phyloP scores from a whole-genome alignment of 2,888 invertebrate species.

The Drosophila paucipuncta region DNA sequence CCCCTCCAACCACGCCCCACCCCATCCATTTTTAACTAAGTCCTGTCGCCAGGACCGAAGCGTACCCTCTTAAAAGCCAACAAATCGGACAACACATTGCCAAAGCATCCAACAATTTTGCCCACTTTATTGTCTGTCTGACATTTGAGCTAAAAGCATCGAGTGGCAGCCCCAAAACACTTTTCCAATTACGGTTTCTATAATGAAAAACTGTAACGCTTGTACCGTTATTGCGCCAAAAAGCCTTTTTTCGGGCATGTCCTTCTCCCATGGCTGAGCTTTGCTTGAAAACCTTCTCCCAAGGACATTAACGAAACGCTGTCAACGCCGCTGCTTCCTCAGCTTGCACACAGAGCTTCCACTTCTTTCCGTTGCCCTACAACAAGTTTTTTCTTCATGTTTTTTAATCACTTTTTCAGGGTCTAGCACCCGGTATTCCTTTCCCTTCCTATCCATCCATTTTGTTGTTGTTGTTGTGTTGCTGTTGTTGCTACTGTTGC shows the following conservation, averaged over 20 bases:
- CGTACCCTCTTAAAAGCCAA: slow-evolving; percentile 61
- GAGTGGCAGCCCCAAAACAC: slow-evolving; percentile 78
- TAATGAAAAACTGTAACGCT: slow-evolving; percentile 73
- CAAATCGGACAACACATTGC: slow-evolving; percentile 76
- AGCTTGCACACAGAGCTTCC: slow-evolving; percentile 9
- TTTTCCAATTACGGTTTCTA: slow-evolving; percentile 80
- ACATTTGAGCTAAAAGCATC: slow-evolving; percentile 80
- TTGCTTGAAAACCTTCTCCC: slow-evolving; percentile 45
- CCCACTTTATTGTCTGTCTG: slow-evolving; percentile 66
- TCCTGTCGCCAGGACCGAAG: background rate
- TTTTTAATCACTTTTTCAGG: slow-evolving; percentile 81
- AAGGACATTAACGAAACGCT: slow-evolving; percentile 56
- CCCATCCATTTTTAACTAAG: slow-evolving; percentile 7
- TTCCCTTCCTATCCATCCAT: background rate
- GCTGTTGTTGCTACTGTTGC: slow-evolving; percentile 24
- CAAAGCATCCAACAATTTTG: slow-evolving; percentile 36
- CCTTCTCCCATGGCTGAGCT: background rate
- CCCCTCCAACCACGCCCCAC: background rate
- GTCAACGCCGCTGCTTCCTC: slow-evolving; percentile 48
- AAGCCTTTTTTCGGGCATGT: slow-evolving; percentile 43
- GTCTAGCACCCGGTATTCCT: slow-evolving; percentile 63
- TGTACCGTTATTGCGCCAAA: slow-evolving; percentile 65
- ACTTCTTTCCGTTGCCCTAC: slow-evolving; percentile 53
- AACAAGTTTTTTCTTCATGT: slow-evolving; percentile 58
- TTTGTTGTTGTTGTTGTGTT: background rate